These are phyloP conservation scores for Sialia sialis DNA, from an alignment of 2,113 vertebrate species.

Conservation along the genomic window DNA sequence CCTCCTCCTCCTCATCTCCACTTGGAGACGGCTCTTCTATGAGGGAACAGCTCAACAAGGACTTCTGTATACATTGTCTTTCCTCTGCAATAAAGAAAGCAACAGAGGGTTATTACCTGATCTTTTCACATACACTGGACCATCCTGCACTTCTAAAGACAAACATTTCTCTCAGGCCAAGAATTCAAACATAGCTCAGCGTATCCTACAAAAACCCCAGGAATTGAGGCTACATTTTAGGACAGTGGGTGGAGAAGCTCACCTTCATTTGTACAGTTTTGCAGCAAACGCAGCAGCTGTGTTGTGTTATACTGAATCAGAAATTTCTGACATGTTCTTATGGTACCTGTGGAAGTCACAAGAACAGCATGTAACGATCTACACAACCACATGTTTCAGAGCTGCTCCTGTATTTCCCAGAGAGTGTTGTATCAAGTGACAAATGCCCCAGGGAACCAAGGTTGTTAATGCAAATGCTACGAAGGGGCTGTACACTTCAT, in stretches of 20 bases:
- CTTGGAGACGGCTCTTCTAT: constrained; percentile 35
- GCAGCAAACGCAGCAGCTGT: constrained; percentile 83
- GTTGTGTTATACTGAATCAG: constrained; percentile 86
- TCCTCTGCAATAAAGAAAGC: constrained; percentile 73
- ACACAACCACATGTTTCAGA: neutral
- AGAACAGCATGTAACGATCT: neutral
- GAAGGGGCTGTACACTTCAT: neutral
- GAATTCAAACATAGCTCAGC: neutral
- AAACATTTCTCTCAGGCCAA: neutral
- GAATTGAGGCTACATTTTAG: rapidly evolving
- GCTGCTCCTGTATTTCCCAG: neutral
- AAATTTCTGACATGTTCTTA: constrained; percentile 95
- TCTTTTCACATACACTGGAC: neutral
- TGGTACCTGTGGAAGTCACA: constrained; percentile 79
- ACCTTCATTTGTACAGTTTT: constrained; percentile 84
- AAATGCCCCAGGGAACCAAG: neutral
- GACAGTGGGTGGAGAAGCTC: neutral
- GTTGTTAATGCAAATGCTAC: neutral
- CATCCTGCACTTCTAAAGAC: neutral
- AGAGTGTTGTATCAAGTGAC: neutral
- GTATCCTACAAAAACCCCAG: neutral
- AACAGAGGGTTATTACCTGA: neutral
- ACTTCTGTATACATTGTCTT: constrained; percentile 73
- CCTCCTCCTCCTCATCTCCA: constrained; percentile 52
- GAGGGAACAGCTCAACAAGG: constrained; percentile 79